Evolutionary conservation across 2,113 vertebrate genomes (phyloP).

Genomic region (Dendrocopos noguchii): DNA sequence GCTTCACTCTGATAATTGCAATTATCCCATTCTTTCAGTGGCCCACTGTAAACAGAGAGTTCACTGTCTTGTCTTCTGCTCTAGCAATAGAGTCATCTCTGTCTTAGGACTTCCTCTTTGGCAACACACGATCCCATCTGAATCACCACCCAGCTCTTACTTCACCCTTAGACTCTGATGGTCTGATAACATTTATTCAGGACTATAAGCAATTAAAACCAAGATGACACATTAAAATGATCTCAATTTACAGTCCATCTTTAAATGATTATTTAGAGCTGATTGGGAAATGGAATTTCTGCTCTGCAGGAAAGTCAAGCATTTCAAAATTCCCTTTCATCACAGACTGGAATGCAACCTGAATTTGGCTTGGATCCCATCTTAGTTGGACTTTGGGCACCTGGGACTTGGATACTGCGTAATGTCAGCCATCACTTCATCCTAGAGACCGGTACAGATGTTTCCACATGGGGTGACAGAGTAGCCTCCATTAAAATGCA

Average conservation of each 20-base stretch:
- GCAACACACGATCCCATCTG: constrained; percentile 4
- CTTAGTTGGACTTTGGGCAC: constrained; percentile 45
- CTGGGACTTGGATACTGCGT: constrained; percentile 57
- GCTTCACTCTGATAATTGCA: constrained; percentile 57
- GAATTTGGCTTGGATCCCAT: constrained; percentile 54
- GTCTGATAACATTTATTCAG: constrained; percentile 49
- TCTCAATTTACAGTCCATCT: constrained; percentile 12
- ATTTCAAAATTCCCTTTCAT: constrained; percentile 56
- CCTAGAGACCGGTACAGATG: constrained; percentile 18
- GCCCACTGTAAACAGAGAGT: constrained; percentile 67
- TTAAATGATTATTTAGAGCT: constrained; percentile 46
- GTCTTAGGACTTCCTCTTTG: constrained; percentile 65
- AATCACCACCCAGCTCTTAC: constrained; percentile 53
- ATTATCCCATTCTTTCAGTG: constrained; percentile 65
- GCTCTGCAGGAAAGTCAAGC: constrained; percentile 17
- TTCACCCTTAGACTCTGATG: constrained; percentile 45
- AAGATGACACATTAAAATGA: constrained; percentile 43
- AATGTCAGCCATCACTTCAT: constrained; percentile 56
- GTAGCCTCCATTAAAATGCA: background rate
- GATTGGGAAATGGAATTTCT: constrained; percentile 59
- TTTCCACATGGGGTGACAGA: constrained; percentile 7
- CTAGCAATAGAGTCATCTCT: constrained; percentile 22
- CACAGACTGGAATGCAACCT: constrained; percentile 56
- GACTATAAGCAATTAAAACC: constrained; percentile 24
- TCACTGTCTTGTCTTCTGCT: constrained; percentile 68